Evolutionary conservation across 2,797 vertebrate species (phyloP).

Genomic region (Sternotherus odoratus): DNA sequence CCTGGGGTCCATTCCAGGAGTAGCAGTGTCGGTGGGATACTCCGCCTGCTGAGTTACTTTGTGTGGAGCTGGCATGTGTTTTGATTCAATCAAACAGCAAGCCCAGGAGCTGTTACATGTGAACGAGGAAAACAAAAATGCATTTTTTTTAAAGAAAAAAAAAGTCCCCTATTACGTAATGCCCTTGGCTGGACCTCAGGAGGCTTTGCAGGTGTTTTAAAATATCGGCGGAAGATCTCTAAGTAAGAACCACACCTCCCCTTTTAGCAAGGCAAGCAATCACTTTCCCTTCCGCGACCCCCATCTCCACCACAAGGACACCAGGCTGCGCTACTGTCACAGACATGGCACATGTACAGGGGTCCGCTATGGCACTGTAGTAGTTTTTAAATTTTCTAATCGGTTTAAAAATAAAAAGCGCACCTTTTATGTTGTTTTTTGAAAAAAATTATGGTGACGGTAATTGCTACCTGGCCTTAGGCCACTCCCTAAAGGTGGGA

Average conservation of each 20-base stretch:
- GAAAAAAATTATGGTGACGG: conserved; percentile 59
- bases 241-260: neutral
- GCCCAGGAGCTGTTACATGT: conserved; percentile 8
- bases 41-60: conserved; percentile 28
- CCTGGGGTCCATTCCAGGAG: conserved; percentile 26
- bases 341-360: neutral
- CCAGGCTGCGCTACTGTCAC: neutral
- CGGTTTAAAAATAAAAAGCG: neutral
- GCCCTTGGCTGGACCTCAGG: neutral
- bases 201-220: neutral
- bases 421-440: conserved; percentile 50
- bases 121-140: neutral
- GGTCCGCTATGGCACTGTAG: neutral
- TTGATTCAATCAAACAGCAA: neutral
- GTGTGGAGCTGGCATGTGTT: neutral
- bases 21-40: conserved; percentile 28
- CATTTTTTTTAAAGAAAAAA: neutral
- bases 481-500: neutral
- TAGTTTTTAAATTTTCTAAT: neutral
- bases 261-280: neutral
- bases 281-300: neutral
- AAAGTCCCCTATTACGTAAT: neutral
- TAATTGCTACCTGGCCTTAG: conserved; percentile 16
- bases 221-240: neutral
- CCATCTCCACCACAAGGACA: neutral